Evolutionary conservation across 1,140 invertebrate genomes (phyloP).

Genomic region (Stratiolaelaps scimitus): DNA sequence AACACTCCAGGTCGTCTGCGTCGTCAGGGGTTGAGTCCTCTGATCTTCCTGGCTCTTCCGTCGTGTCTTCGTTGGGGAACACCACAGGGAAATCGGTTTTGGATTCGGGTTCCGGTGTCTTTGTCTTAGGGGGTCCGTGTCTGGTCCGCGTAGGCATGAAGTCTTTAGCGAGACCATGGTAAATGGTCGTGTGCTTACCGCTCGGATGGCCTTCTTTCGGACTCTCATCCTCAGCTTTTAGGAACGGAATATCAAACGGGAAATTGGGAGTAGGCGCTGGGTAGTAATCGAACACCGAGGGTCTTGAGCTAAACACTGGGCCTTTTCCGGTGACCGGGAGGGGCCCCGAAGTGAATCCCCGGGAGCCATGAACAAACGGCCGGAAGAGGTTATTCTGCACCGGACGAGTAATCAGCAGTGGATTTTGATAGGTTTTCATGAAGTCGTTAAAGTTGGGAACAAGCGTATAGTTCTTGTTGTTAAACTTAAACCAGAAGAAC

Average conservation of each 20-base stretch:
- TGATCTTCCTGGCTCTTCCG: neutral
- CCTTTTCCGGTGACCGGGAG: too few relatives aligned
- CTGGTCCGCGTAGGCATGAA: neutral
- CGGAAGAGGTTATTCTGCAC: slow-evolving; percentile 15
- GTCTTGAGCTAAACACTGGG: too few relatives aligned
- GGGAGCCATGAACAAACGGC: neutral
- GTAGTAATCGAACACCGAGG: neutral
- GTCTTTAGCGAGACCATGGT: neutral
- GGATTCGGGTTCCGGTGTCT: neutral
- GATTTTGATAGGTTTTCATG: slow-evolving; percentile 18
- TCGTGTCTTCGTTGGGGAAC: neutral
- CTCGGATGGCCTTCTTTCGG: neutral
- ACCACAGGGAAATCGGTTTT: neutral
- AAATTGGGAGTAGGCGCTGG: neutral
- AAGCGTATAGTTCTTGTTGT: slow-evolving; percentile 11
- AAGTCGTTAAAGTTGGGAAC: slow-evolving; percentile 7
- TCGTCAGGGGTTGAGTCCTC: neutral
- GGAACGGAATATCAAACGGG: neutral
- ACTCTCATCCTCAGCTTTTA: neutral
- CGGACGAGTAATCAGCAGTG: neutral
- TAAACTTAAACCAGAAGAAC: slow-evolving; percentile 18
- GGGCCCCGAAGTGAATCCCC: neutral
- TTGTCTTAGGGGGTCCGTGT: neutral
- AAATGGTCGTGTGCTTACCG: neutral
- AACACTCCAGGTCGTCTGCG: neutral